Evolutionary conservation across 2,797 vertebrate genomes (phyloP).

Genomic region (Hypotaenidia philippensis): DNA sequence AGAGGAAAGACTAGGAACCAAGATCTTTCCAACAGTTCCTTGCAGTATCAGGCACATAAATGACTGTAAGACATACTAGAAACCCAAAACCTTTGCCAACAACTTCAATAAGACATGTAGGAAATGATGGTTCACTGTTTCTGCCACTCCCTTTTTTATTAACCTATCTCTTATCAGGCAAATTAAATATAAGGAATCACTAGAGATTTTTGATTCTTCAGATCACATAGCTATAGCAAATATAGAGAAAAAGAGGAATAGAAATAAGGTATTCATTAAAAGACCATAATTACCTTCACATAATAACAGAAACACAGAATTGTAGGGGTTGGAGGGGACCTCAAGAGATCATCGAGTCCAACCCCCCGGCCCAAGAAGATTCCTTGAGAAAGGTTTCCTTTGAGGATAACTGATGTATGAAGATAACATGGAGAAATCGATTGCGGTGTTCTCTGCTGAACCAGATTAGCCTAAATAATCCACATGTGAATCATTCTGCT

Average conservation of each 20-base stretch:
- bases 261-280: neutral
- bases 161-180: neutral
- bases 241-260: neutral
- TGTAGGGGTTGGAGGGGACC: too few species aligned
- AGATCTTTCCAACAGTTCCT: neutral
- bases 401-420: neutral
- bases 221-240: neutral
- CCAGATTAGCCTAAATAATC: neutral
- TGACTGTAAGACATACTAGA: neutral
- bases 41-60: neutral
- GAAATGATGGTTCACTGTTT: neutral
- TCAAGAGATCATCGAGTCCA: too few species aligned
- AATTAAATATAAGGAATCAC: neutral
- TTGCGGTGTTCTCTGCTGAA: neutral
- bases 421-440: neutral
- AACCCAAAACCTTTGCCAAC: neutral
- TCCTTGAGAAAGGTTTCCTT: neutral
- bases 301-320: too few species aligned
- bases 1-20: neutral
- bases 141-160: neutral
- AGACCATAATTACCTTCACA: neutral
- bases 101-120: neutral
- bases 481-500: neutral
- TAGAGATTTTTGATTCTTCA: neutral
- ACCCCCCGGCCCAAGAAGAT: too few species aligned